These are phyloP conservation scores for Gadopsis marmoratus DNA, from an alignment of 2,797 vertebrate genomes.

Conservation along the genomic window DNA sequence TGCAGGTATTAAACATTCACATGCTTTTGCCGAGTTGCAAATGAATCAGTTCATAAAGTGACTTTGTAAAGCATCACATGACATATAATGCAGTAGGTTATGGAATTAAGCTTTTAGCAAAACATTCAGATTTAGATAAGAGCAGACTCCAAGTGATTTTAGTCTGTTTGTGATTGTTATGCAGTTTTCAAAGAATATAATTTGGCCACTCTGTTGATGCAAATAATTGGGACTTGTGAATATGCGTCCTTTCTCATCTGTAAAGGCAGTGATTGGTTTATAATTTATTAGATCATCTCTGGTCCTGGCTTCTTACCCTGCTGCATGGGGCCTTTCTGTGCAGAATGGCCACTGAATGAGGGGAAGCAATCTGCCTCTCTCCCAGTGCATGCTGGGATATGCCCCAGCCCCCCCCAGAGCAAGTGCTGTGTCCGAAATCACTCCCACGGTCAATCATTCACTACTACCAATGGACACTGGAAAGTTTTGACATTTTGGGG, in stretches of 20 bases:
- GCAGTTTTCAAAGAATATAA: neutral
- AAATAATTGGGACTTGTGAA: neutral
- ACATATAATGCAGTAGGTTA: neutral
- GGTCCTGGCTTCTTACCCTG: neutral
- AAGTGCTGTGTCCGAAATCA: neutral
- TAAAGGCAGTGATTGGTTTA: neutral
- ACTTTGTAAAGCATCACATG: neutral
- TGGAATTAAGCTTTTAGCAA: neutral
- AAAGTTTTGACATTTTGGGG: neutral
- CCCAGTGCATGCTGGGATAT: neutral
- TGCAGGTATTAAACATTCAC: constrained; percentile 16
- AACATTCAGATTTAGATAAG: neutral
- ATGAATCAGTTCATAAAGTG: neutral
- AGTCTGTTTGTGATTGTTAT: neutral
- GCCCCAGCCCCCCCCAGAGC: neutral
- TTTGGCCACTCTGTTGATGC: neutral
- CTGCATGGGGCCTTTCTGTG: neutral
- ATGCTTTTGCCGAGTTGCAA: neutral
- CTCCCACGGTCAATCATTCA: neutral
- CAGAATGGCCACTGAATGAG: neutral
- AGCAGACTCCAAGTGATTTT: neutral
- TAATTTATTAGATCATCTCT: neutral
- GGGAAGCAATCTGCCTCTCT: neutral
- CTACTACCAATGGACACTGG: too few species aligned
- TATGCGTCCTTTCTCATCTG: neutral